These are phyloP conservation scores for Parascotia fuliginaria DNA, from an alignment of 2,888 invertebrate species.

Conservation along the genomic window DNA sequence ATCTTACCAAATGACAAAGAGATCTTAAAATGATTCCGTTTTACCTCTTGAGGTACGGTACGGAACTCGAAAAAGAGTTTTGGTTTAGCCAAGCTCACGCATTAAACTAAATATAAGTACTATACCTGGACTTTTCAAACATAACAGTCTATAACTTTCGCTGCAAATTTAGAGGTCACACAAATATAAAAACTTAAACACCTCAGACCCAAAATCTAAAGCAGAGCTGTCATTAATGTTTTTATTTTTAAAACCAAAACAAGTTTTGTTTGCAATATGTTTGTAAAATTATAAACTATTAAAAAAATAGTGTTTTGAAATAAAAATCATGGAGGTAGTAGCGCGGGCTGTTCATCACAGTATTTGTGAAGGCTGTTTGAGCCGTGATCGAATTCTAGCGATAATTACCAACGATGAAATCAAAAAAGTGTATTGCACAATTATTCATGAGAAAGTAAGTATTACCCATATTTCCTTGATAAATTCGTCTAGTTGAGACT, in stretches of 20 bases:
- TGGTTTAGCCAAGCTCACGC: too few species aligned
- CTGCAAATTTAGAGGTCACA: background rate
- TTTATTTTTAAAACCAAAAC: slow-evolving; percentile 1
- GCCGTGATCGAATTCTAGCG: slow-evolving; percentile 3
- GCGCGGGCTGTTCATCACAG: background rate
- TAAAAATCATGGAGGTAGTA: slow-evolving; percentile 1
- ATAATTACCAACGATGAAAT: slow-evolving; percentile 2
- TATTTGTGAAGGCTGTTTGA: slow-evolving; percentile 10
- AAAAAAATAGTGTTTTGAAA: background rate
- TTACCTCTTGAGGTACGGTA: too few species aligned
- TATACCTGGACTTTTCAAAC: too few species aligned
- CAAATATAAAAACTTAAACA: background rate
- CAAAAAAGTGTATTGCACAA: background rate
- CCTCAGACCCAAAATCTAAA: background rate
- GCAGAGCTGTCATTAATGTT: background rate
- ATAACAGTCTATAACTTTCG: too few species aligned
- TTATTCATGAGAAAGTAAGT: slow-evolving; percentile 6
- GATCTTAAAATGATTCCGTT: too few species aligned
- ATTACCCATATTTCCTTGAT: background rate
- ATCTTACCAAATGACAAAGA: too few species aligned
- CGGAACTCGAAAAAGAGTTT: too few species aligned
- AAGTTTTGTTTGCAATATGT: background rate
- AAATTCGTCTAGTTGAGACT: background rate
- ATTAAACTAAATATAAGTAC: too few species aligned
- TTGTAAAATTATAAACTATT: background rate